Evolutionary conservation across 2,888 invertebrate genomes (phyloP).

Genomic region (Andrena chrysosceles): DNA sequence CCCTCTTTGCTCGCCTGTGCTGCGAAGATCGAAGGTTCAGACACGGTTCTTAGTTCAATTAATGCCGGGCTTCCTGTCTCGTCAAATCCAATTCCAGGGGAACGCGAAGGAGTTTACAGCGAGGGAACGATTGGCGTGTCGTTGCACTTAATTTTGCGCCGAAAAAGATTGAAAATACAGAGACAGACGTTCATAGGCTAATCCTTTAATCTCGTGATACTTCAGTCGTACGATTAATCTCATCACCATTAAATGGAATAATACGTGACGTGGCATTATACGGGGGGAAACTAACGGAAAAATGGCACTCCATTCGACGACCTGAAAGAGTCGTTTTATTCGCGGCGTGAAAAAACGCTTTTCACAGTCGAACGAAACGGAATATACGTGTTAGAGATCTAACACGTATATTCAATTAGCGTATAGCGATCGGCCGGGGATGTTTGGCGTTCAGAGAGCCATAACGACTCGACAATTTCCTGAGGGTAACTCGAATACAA

Average conservation of each 20-base stretch:
- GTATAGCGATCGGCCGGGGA: slow-evolving; percentile 35
- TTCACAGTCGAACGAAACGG: slow-evolving; percentile 12
- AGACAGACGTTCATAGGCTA: too few relatives aligned
- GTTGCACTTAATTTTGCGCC: too few relatives aligned
- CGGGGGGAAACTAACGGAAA: not conserved
- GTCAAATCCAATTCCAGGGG: too few relatives aligned
- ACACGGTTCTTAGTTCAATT: slow-evolving; percentile 8
- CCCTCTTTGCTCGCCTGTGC: not conserved
- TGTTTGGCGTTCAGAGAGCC: slow-evolving; percentile 51
- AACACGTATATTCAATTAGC: slow-evolving; percentile 68
- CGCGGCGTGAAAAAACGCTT: slow-evolving; percentile 19
- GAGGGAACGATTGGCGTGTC: too few relatives aligned
- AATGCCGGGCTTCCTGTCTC: not conserved
- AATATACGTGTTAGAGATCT: slow-evolving; percentile 9
- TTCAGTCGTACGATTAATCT: too few relatives aligned
- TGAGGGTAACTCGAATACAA: slow-evolving; percentile 56
- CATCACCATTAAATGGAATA: too few relatives aligned
- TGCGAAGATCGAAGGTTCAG: slow-evolving; percentile 15
- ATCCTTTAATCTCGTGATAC: too few relatives aligned
- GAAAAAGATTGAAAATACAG: too few relatives aligned
- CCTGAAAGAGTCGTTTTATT: not conserved
- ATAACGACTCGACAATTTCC: slow-evolving; percentile 66
- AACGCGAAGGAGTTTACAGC: too few relatives aligned
- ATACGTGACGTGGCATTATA: not conserved
- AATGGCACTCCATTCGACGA: not conserved